Evolutionary conservation across 2,888 invertebrate genomes (phyloP).

Genomic region (Lasioglossum vierecki): DNA sequence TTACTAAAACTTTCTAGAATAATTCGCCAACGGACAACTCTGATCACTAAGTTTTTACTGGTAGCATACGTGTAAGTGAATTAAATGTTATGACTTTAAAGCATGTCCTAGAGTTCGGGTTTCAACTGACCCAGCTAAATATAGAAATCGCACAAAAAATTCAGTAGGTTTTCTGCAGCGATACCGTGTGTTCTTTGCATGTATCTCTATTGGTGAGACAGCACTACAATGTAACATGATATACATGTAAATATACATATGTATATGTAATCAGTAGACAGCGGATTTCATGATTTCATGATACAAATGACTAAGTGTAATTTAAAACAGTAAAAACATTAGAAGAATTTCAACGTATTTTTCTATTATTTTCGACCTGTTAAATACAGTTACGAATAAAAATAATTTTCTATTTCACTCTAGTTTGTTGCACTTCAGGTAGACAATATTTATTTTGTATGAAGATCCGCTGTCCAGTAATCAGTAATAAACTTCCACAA

Average conservation of each 20-base stretch:
- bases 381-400: no score
- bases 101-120: neutral
- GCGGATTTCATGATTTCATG: no score
- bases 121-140: neutral
- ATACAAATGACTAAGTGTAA: no score
- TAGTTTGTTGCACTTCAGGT: no score
- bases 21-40: neutral
- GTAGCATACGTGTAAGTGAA: neutral
- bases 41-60: neutral
- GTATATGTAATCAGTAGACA: no score
- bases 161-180: neutral
- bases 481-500: neutral
- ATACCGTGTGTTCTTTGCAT: neutral
- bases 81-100: neutral
- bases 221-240: neutral
- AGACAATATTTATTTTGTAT: no score
- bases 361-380: no score
- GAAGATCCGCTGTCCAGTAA: neutral
- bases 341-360: no score
- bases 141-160: neutral
- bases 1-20: neutral
- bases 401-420: no score
- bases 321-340: no score
- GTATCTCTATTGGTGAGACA: neutral
- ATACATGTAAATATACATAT: no score